A percentile compares a stretch with the other conserved stretches of the same genome.
These are phyloP conservation scores for Phallusia fumigata DNA, from an alignment of 23 tunicate genomes.

Conservation along the genomic window DNA sequence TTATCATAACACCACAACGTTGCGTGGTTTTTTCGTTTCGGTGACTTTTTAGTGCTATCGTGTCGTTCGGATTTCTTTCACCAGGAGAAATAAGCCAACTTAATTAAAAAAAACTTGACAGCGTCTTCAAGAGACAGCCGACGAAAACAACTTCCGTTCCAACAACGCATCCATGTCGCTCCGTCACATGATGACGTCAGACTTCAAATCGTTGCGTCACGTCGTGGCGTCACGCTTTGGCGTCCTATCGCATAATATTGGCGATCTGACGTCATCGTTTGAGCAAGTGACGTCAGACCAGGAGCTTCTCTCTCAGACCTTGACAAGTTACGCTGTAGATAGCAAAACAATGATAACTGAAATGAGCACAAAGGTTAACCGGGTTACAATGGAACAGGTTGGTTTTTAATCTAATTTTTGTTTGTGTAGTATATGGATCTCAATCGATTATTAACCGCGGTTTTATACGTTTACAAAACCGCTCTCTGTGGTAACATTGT, in stretches of 20 bases:
- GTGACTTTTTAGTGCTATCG: too few species aligned
- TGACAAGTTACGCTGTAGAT: conserved; percentile 8
- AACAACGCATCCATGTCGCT: conserved; percentile 24
- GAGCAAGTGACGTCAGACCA: conserved; percentile 12
- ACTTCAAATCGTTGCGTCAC: conserved; percentile 17
- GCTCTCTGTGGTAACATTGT: too few species aligned
- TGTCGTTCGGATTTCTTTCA: too few species aligned
- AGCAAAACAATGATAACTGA: neutral
- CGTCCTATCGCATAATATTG: neutral
- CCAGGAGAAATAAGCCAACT: too few species aligned
- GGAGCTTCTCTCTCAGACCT: neutral
- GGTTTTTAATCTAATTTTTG: neutral
- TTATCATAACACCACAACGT: too few species aligned
- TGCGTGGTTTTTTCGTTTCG: too few species aligned
- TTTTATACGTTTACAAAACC: too few species aligned
- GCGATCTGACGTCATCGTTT: neutral
- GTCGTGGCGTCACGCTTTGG: conserved; percentile 9
- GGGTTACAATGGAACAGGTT: neutral
- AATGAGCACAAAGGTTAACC: neutral
- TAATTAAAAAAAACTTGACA: too few species aligned
- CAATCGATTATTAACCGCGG: too few species aligned
- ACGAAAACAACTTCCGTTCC: neutral
- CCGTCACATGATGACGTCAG: conserved; percentile 26
- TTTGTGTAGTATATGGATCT: too few species aligned
- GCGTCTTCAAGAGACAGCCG: neutral